Conservation (phyloP, 2,797 vertebrate genomes). For the Sitta carolinensis region DNA sequence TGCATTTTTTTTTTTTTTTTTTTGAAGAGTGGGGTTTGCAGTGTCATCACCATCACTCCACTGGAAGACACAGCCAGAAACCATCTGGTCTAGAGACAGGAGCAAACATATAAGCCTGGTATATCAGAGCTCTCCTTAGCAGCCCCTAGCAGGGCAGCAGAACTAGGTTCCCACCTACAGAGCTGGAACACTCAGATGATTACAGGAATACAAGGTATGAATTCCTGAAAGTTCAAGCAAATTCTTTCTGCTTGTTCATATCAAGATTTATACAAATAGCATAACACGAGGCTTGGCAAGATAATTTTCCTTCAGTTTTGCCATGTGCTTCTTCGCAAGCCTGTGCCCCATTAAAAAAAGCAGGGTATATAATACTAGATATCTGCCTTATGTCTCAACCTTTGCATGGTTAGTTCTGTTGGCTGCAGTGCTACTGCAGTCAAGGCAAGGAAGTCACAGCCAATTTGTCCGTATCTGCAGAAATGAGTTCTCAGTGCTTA, state of each 20-base stretch:
- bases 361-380: not conserved
- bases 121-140: not conserved
- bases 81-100: not conserved
- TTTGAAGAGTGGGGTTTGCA: not conserved
- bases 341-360: not conserved
- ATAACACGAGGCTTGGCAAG: not conserved
- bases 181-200: not conserved
- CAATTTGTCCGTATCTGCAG: slow-evolving; percentile 8
- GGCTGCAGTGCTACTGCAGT: slow-evolving; percentile 64
- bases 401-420: slow-evolving; percentile 3
- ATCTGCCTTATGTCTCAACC: slow-evolving; percentile 6
- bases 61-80: not conserved
- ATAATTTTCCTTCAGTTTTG: slow-evolving; percentile 45
- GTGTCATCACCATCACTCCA: not conserved
- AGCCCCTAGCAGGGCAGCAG: not conserved
- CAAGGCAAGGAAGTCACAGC: slow-evolving; percentile 14
- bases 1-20: not conserved
- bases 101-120: not conserved
- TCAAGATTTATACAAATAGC: slow-evolving; percentile 41
- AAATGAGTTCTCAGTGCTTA: slow-evolving; percentile 1
- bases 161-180: not conserved
- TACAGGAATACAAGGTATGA: slow-evolving; percentile 14
- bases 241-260: slow-evolving; percentile 43
- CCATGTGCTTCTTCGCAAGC: slow-evolving; percentile 11
- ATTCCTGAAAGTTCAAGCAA: slow-evolving; percentile 48